A percentile compares a stretch with the other conserved stretches of the same genome.
phyloP scores from a whole-genome alignment of 2,888 invertebrate genomes.

The Argynnis bischoffii region DNA sequence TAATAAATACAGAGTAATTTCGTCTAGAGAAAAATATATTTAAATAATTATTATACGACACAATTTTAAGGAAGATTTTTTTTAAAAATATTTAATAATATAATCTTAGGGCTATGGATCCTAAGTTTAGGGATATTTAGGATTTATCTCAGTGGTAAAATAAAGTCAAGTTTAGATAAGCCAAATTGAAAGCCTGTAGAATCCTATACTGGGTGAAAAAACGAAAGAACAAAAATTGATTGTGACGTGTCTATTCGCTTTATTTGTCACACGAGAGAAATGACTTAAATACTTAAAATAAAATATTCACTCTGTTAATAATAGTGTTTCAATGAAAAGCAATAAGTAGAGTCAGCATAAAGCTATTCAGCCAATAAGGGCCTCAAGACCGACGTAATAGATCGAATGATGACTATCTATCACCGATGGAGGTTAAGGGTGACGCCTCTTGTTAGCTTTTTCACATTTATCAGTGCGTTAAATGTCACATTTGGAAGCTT shows the following conservation, averaged over 20 bases:
- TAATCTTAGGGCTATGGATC: background rate
- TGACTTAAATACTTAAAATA: too few relatives aligned
- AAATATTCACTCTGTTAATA: too few relatives aligned
- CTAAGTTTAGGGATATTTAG: background rate
- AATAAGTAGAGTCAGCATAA: too few relatives aligned
- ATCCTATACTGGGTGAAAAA: too few relatives aligned
- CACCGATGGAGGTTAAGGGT: conserved; percentile 10
- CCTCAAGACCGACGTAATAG: conserved; percentile 1
- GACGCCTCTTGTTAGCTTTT: conserved; percentile 16
- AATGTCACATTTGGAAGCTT: conserved; percentile 2
- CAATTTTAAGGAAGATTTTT: background rate
- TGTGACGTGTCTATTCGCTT: too few relatives aligned
- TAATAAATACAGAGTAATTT: conserved; percentile 26
- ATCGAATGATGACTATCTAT: conserved; percentile 12
- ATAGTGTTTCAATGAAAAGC: too few relatives aligned
- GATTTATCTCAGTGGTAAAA: too few relatives aligned
- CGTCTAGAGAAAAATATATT: background rate
- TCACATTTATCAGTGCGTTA: conserved; percentile 7
- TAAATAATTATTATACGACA: background rate
- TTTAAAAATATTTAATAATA: background rate
- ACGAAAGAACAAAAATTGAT: too few relatives aligned
- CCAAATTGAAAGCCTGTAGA: too few relatives aligned
- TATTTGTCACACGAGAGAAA: too few relatives aligned
- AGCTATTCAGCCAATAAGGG: background rate
- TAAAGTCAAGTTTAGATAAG: too few relatives aligned